Base-by-base conservation (phyloP, 2,888 invertebrate species). In the Acanthosoma haemorrhoidale region DNA sequence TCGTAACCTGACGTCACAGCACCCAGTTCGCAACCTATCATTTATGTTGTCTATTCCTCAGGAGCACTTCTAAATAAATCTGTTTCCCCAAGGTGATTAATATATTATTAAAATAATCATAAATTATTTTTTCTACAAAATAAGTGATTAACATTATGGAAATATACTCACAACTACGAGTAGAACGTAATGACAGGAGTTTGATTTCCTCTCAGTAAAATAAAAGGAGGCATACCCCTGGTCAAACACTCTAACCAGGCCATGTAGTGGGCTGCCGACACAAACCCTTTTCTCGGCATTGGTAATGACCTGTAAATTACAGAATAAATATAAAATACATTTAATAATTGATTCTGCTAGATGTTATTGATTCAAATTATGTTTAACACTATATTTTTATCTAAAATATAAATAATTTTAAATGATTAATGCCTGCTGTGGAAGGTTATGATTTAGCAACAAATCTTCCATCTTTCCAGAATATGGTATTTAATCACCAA, bases 161-260 rank as follows among this genome's bases (percentile, higher is more conserved):
- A 13, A 3, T 51, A 25, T 51, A 51, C 51, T 51, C 29, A 51
- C 51, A 29, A 51, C 71, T 86, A 94, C 38, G 93, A 94, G 81
- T 94, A 94, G 84, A 94, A 94, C 16, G 94, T 94, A 73, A 94
- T 84, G 70, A 94, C 94, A 71, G 93, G 91, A 15, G 90, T 89
- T 79, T 94, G 94, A 80, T 94, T 94, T 75, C 94, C 94, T 73
- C 93, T 84, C 64, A 94, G 90, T 59, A 94, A 84, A 71, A 98
- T 83, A 79, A 94, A 92, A 0, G 94, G 94, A 31, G 94, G 94
- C 87, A 94, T 88, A 77, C 89, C 89, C 75, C 85, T 84, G 6
- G 92, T 92, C 70, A 95, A 82, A 18, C 88, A 85, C 79, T 94
- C 94, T 77, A 94, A 79, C 94, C 94, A 95, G 2, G 92, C 89